phyloP scores from a whole-genome alignment of 2,113 vertebrate species.

The Guaruba guarouba region DNA sequence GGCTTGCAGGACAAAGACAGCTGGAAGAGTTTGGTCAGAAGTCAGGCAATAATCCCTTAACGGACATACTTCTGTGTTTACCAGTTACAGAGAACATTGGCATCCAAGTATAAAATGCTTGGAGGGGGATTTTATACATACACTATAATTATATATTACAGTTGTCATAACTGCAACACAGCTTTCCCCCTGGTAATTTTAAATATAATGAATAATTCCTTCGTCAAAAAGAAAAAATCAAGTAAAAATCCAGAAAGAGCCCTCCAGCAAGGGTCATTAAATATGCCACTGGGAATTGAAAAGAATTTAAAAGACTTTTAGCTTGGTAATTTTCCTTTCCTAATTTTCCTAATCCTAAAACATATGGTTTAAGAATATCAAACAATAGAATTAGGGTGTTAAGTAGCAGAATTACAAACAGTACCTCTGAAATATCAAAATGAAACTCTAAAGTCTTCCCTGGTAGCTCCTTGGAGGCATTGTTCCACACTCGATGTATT shows the following conservation, averaged over 20 bases:
- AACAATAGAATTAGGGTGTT: neutral
- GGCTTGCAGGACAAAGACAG: neutral
- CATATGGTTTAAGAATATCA: neutral
- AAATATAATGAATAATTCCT: neutral
- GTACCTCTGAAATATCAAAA: conserved; percentile 97
- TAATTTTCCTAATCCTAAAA: neutral
- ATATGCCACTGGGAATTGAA: neutral
- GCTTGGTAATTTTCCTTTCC: neutral
- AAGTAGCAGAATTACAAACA: neutral
- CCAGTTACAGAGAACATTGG: neutral
- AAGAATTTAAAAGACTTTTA: neutral
- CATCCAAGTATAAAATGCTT: neutral
- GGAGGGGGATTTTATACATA: neutral
- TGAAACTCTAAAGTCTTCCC: conserved; percentile 98
- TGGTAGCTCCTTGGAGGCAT: conserved; percentile 92
- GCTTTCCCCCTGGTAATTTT: neutral
- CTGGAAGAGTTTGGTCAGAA: neutral
- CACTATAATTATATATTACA: neutral
- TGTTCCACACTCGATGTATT: conserved; percentile 93
- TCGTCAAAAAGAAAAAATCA: neutral
- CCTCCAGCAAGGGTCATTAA: neutral
- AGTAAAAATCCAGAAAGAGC: neutral
- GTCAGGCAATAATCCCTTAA: neutral
- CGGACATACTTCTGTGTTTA: neutral
- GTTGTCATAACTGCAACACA: neutral